Base-by-base conservation (phyloP, 2,797 vertebrate species). In the Xenops minutus region DNA sequence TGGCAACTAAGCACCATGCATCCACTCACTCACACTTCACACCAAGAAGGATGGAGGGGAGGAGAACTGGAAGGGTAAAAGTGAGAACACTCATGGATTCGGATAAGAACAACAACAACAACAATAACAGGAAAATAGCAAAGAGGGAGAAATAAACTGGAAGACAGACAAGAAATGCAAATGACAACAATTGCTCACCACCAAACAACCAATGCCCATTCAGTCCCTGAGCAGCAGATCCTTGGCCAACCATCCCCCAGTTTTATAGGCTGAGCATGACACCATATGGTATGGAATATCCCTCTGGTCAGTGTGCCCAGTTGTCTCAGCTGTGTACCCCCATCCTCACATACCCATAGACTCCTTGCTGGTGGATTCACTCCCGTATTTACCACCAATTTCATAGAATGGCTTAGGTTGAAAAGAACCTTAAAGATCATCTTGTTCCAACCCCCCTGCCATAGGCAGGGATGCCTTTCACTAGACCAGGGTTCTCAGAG, bases 41-140 rank as follows among this genome's bases (percentile, higher is more conserved):
- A 3, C 4, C 13, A 15, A 2, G 2, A 1, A 41, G 30, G 58
- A 37, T 11, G 6, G 2, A 0, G 9, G 7, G 8, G 23, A n/a
- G 73, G 19, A 62, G 19, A 62, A 41, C 8, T 44, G 49, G 11
- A 79, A 63, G 23, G 7, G 14, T 54, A 48, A 59, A 83, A 64
- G 19, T 24, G 9, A 69, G 27, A 78, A 82, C 73, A 73, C 1
- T 32, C 29, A 30, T 37, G 30, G 26, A 5, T 6, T 59, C 12
- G 48, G 22, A 29, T 41, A 63, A 69, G 6, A 68, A 43, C 17
- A 16, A 61, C 14, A 34, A 44, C 41, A 16, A 59, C 14, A 34
- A 43, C 43, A 44, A 30, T 39, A 54, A 27, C 21, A n/a, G 8
- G 7, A 39, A 61, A 81, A 61, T 29, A 54, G 32, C 9, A 22